Percentiles rank a stretch among this genome's conserved stretches.
These are phyloP conservation scores for Musca vetustissima DNA, from an alignment of 1,140 invertebrate species.

Conservation along the genomic window DNA sequence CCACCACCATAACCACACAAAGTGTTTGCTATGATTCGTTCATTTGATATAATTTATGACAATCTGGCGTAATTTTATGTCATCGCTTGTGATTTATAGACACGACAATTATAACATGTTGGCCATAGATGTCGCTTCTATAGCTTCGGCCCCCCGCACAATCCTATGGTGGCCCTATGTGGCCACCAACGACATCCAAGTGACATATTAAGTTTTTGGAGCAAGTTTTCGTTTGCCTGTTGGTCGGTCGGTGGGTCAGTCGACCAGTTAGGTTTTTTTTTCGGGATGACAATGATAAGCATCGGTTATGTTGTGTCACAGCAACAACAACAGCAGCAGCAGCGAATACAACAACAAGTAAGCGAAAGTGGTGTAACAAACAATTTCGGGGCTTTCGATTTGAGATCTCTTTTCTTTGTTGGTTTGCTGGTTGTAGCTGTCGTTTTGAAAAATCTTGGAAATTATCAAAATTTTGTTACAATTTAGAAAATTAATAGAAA, in stretches of 20 bases:
- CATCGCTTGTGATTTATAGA: conserved; percentile 13
- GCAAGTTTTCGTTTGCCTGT: neutral
- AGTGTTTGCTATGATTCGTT: neutral
- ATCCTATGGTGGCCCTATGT: neutral
- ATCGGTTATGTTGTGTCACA: no score
- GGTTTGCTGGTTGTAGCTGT: no score
- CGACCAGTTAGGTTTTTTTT: no score
- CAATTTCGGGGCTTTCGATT: neutral
- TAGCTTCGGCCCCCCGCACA: no score
- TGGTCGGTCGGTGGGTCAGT: no score
- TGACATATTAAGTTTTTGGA: conserved; percentile 5
- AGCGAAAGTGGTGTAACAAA: conserved; percentile 20
- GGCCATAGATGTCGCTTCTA: no score
- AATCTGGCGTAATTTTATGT: conserved; percentile 15
- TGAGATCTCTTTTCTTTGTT: no score
- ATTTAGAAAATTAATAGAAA: neutral
- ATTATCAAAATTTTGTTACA: conserved; percentile 20
- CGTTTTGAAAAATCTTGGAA: conserved; percentile 1
- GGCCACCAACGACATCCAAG: conserved; percentile 8
- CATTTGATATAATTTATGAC: conserved; percentile 14
- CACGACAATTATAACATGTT: no score
- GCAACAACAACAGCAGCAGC: no score
- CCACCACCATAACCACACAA: no score
- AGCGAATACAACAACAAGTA: neutral
- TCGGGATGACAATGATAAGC: no score